Evolutionary conservation across 2,113 vertebrate genomes (phyloP), one percentile per base, ranked within the genome.

Genomic region (Dascyllus trimaculatus): DNA sequence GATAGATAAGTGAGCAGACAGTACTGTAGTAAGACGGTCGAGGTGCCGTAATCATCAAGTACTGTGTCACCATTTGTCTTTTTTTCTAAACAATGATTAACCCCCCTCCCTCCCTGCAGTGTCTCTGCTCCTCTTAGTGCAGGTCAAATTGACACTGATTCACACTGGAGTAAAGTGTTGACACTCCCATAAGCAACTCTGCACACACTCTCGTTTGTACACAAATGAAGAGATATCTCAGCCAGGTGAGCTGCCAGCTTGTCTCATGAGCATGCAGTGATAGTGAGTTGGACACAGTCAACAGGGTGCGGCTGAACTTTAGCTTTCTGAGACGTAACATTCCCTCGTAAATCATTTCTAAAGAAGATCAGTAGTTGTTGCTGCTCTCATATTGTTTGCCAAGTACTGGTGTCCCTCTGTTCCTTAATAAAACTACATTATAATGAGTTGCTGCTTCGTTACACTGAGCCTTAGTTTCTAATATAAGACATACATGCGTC

Each of bases 71-170:
- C 15, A 13, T 49, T 51, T 49, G 21, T 67, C 46, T 54, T 48
- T 54, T 48, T 22, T 43, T 13, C 70, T 78, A 10, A 80, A 11
- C 40, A 93, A 93, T 94, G 65, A 94, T 94, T 94, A 89, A 92
- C 90, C 72, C 38, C 25, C 48, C 72, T 40, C 25, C 48, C 53
- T 57, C n/a, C 32, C 70, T 66, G 26, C 18, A n/a, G 7, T 9
- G 43, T 21, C n/a, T 13, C 26, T 9, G 8, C 59, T 60, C 26
- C 7, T 73, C 29, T 64, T 22, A 38, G 24, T 59, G 38, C 60
- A 56, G 40, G 35, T 38, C n/a, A 15, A 58, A 69, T 60, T 52
- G 73, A 62, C 43, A 22, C 9, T 62, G 53, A 63, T 25, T 56
- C n/a, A 48, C 52, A 9, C 60, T 0, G 1, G 62, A 13, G 51